Evolutionary conservation across 2,113 vertebrate genomes (phyloP).

Genomic region (Lepus timidus): DNA sequence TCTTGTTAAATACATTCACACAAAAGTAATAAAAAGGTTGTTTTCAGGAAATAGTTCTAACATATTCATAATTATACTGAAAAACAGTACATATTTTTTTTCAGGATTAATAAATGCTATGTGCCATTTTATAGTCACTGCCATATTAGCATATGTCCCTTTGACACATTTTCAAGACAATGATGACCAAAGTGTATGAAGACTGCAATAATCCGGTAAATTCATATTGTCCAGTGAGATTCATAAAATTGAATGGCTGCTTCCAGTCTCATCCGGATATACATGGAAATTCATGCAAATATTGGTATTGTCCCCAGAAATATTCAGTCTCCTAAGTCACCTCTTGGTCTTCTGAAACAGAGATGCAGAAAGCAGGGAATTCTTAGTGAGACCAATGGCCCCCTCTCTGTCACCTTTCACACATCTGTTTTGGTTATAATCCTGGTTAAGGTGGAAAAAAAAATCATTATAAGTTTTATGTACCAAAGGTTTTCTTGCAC

Average conservation of each 20-base stretch:
- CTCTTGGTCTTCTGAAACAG: slow-evolving; percentile 74
- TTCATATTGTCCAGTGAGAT: slow-evolving; percentile 18
- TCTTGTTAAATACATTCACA: slow-evolving; percentile 81
- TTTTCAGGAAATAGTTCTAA: slow-evolving; percentile 67
- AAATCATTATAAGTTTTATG: neutral
- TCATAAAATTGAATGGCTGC: slow-evolving; percentile 18
- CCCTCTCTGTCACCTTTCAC: slow-evolving; percentile 40
- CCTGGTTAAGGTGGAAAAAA: slow-evolving; percentile 44
- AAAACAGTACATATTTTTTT: slow-evolving; percentile 58
- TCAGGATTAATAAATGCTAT: neutral
- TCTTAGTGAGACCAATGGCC: slow-evolving; percentile 44
- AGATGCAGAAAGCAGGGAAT: slow-evolving; percentile 53
- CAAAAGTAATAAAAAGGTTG: slow-evolving; percentile 68
- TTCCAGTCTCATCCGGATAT: slow-evolving; percentile 38
- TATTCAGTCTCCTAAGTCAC: slow-evolving; percentile 52
- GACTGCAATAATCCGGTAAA: slow-evolving; percentile 4
- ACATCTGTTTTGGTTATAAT: slow-evolving; percentile 69
- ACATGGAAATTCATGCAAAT: slow-evolving; percentile 45
- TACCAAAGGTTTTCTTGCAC: slow-evolving; percentile 18
- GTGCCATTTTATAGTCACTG: neutral
- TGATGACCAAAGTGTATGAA: neutral
- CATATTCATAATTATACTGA: slow-evolving; percentile 58
- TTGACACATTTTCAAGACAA: slow-evolving; percentile 30
- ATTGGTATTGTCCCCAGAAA: slow-evolving; percentile 14
- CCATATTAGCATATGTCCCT: neutral